Evolutionary conservation across 1,140 invertebrate genomes (phyloP), one percentile per base, ranked within the genome.

Genomic region (Ceratina calcarata): DNA sequence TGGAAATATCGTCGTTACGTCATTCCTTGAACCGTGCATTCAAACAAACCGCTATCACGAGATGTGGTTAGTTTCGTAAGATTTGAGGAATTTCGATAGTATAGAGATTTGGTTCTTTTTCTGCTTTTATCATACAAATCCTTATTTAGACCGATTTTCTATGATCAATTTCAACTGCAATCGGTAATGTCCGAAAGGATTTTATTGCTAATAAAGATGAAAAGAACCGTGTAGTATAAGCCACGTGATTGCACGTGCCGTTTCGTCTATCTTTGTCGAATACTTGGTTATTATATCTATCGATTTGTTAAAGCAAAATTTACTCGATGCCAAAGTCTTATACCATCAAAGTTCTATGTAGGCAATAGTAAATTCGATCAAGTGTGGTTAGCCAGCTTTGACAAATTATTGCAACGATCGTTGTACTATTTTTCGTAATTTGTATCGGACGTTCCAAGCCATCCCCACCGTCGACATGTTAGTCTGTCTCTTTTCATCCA

Each of bases 221-320:
- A 86, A 80, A 13, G 84, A 77, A 55, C 71, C 22, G 65, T 27
- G 10, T 37, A 81, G 79, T 85, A 27, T 15, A 20, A 81, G 83
- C 85, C 91, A 92, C 91, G 91, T 92, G 91, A 92, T 89, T 83
- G 87, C 91, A 92, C 91, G 91, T 92, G 90, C 91, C 83, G 87
- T 45, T 27, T 66, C 22, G 57, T 74, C 58, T 67, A 8, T 87
- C 83, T 62, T 74, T 87, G n/a, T 83, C 76, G 4, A n/a, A 57
- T 10, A 55, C 51, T 53, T 65, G 15, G 0, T 20, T 18, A 8
- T 37, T 78, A 65, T 18, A 72, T 57, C 69, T 20, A 20, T 37
- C 37, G 55, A 20, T 53, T 64, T 71, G 20, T 6, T 16, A 64
- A 72, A 27, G 16, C 37, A 27, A 62, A 64, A 16, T 64, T 57